A percentile compares a stretch with the other conserved stretches of the same genome.
Evolutionary conservation across 2,797 vertebrate species (phyloP).

Genomic region (Vireo griseus): DNA sequence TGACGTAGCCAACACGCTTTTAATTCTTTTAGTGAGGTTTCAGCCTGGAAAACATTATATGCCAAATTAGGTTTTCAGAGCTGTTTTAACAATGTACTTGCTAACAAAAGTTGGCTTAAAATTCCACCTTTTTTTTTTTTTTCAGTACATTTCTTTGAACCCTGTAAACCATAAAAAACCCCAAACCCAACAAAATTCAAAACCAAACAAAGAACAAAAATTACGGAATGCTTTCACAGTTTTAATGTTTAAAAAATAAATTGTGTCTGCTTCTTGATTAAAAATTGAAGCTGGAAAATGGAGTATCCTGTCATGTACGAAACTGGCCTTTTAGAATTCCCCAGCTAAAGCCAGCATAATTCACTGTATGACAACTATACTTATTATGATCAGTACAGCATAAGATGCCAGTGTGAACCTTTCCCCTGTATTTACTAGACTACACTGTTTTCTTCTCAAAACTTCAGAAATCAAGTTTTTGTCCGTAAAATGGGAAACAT

Average conservation of each 20-base stretch:
- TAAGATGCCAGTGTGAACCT: not conserved
- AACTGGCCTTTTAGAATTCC: not conserved
- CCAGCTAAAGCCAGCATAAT: not conserved
- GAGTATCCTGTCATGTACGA: not conserved
- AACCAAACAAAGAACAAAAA: not conserved
- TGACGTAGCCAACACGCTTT: fast-evolving
- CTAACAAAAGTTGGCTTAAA: not conserved
- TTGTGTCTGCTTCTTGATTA: not conserved
- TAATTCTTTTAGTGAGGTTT: not conserved
- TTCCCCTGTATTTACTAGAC: not conserved
- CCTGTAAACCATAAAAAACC: fast-evolving
- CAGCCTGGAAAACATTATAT: not conserved
- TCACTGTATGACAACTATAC: not conserved
- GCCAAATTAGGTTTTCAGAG: not conserved
- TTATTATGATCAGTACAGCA: not conserved
- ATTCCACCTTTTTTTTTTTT: not conserved
- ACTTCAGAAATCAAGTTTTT: not conserved
- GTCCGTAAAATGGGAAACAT: not conserved
- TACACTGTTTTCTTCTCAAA: not conserved
- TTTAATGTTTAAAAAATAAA: not conserved
- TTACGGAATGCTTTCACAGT: not conserved
- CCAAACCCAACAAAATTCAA: not conserved
- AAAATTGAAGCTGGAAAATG: not conserved
- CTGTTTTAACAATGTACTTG: not conserved
- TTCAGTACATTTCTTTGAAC: not conserved